Conservation (phyloP, 2,888 invertebrate genomes). For the Pseudeuparius sepicola region DNA sequence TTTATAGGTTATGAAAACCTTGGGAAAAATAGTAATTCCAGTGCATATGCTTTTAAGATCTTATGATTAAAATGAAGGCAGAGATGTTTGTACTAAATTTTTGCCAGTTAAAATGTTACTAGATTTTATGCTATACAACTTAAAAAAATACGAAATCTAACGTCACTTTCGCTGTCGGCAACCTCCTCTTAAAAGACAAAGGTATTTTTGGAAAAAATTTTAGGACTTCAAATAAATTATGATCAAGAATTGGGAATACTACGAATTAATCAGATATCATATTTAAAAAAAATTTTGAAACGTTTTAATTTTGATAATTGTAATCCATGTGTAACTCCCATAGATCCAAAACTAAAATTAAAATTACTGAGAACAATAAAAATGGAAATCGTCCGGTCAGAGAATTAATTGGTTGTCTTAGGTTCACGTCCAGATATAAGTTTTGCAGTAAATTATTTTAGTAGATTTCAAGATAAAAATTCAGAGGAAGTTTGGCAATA, state of each 20-base stretch:
- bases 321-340: slow-evolving; percentile 2
- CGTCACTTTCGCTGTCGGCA: too few relatives aligned
- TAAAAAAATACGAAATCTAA: too few relatives aligned
- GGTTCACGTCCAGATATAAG: slow-evolving; percentile 12
- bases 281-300: slow-evolving; percentile 13
- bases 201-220: not conserved
- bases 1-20: too few relatives aligned
- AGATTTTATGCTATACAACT: too few relatives aligned
- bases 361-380: too few relatives aligned
- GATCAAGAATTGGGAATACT: slow-evolving; percentile 11
- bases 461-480: slow-evolving; percentile 13
- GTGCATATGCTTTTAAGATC: too few relatives aligned
- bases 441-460: slow-evolving; percentile 14
- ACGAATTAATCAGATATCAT: slow-evolving; percentile 11
- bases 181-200: too few relatives aligned
- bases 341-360: slow-evolving; percentile 2
- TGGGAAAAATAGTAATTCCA: too few relatives aligned
- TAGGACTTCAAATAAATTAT: slow-evolving; percentile 11
- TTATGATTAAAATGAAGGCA: too few relatives aligned
- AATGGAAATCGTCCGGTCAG: slow-evolving; percentile 9
- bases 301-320: slow-evolving; percentile 13
- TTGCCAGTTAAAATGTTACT: too few relatives aligned
- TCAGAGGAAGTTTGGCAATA: not conserved
- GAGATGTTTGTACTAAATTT: too few relatives aligned
- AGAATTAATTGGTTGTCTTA: slow-evolving; percentile 15